Evolutionary conservation across 2,113 vertebrate species (phyloP).

Genomic region (Myxocyprinus asiaticus): DNA sequence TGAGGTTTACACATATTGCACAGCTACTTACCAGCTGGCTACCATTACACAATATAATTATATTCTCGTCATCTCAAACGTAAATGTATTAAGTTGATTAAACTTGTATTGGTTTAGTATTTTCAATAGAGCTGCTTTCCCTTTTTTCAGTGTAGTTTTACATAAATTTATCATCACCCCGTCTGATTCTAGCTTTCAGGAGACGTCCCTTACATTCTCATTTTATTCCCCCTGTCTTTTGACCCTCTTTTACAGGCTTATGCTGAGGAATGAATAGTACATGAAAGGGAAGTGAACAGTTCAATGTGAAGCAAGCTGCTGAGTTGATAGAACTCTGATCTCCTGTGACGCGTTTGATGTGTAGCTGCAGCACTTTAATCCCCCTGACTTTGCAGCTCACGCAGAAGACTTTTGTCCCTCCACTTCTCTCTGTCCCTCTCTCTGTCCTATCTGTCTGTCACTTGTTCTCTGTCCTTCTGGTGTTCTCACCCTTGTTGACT

Average conservation of each 20-base stretch:
- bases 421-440: not conserved
- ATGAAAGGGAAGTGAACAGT: constrained; percentile 16
- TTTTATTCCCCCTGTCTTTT: not conserved
- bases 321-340: constrained; percentile 48
- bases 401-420: not conserved
- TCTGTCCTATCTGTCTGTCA: not conserved
- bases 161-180: no score
- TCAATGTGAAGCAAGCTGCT: constrained; percentile 55
- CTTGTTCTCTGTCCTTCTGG: no score
- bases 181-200: no score
- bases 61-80: no score
- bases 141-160: no score
- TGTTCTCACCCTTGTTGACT: not conserved
- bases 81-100: no score
- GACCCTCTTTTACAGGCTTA: not conserved
- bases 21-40: no score
- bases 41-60: no score
- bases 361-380: constrained; percentile 64
- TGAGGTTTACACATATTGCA: no score
- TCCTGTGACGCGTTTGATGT: constrained; percentile 53
- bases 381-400: constrained; percentile 56
- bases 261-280: constrained; percentile 1
- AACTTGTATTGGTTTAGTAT: no score
- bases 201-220: no score
- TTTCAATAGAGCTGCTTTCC: no score